Evolutionary conservation across 2,113 vertebrate species (phyloP).

Genomic region (Ariopsis seemanni): DNA sequence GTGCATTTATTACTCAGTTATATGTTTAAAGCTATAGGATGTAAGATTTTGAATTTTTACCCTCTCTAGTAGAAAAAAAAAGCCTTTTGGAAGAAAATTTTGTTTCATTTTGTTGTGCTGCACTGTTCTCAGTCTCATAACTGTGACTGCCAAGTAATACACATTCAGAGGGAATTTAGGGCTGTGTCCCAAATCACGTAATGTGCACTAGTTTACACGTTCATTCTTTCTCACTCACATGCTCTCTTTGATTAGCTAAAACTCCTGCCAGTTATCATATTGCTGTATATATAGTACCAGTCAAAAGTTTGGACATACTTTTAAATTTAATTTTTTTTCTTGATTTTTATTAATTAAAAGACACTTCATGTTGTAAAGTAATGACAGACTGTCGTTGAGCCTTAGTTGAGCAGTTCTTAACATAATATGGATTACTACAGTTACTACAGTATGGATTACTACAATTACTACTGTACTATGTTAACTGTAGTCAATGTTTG

Average conservation of each 20-base stretch:
- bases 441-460: no score
- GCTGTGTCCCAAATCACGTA: neutral
- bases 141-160: neutral
- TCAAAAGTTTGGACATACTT: no score
- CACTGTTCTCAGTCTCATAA: neutral
- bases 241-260: neutral
- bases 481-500: no score
- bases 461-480: no score
- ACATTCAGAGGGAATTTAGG: neutral
- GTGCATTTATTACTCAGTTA: conserved; percentile 52
- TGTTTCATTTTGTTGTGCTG: neutral
- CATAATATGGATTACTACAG: no score
- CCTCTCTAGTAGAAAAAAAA: neutral
- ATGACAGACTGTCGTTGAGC: no score
- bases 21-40: conserved; percentile 42
- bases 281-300: neutral
- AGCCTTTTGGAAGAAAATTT: neutral
- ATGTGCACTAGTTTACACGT: neutral
- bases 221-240: neutral
- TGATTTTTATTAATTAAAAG: no score
- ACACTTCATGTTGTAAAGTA: no score
- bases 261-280: neutral
- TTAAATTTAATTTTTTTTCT: no score
- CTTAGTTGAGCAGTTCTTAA: no score
- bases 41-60: neutral